These are phyloP conservation scores for Chrysaora quinquecirrha DNA, from an alignment of 30 jellyfish, hydroid and myxozoan genomes.

Conservation along the genomic window DNA sequence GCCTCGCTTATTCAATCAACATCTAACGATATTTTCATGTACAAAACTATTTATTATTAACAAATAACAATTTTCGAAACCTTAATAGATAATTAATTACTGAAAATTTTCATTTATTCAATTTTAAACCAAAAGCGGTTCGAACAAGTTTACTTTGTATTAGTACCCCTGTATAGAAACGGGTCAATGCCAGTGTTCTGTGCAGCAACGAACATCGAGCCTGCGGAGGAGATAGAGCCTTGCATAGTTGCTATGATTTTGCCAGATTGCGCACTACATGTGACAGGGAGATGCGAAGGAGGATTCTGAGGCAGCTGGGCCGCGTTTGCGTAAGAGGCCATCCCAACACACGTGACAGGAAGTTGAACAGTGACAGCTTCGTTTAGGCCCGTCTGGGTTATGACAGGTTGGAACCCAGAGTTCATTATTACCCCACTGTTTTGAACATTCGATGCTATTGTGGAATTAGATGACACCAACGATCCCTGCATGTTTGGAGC, in stretches of 20 bases:
- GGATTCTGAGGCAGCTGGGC: conserved; percentile 43
- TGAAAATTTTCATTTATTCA: conserved; percentile 41
- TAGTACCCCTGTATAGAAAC: conserved; percentile 18
- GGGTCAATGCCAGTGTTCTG: conserved; percentile 18
- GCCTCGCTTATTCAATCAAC: conserved; percentile 14
- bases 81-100: conserved; percentile 20
- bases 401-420: background rate
- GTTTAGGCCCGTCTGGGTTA: background rate
- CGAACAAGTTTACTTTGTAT: conserved; percentile 32
- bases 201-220: conserved; percentile 14
- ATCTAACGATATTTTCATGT: conserved; percentile 20
- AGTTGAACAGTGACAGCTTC: background rate
- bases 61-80: conserved; percentile 61
- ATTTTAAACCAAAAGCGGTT: conserved; percentile 45
- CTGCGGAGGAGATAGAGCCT: conserved; percentile 42
- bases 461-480: background rate
- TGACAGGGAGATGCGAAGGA: conserved; percentile 53
- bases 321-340: background rate
- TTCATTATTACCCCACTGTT: background rate
- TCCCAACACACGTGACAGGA: conserved; percentile 21
- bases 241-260: conserved; percentile 42
- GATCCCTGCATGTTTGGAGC: background rate
- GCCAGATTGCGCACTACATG: conserved; percentile 61
- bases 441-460: background rate
- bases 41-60: conserved; percentile 67